Percentiles rank a stretch among this genome's conserved stretches.
Evolutionary conservation across 2,113 vertebrate species (phyloP).

Genomic region (Phylloscopus trochiloides): DNA sequence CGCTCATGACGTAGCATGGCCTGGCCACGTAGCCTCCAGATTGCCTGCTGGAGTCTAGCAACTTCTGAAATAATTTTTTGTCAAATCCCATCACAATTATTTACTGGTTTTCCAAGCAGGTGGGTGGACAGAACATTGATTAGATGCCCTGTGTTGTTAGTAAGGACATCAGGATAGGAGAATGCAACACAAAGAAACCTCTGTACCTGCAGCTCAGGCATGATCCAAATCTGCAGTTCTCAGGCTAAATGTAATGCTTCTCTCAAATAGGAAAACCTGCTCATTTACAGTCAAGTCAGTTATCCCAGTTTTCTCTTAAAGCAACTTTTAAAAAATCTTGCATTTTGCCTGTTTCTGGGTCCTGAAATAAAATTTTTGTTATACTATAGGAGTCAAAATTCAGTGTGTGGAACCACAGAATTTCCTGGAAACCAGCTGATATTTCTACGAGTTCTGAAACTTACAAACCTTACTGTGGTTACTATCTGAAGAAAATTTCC

Average conservation of each 20-base stretch:
- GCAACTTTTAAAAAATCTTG: background rate
- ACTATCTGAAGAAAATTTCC: background rate
- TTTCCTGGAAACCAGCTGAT: background rate
- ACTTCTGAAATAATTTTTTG: background rate
- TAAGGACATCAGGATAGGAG: background rate
- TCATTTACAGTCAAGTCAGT: background rate
- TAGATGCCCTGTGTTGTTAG: background rate
- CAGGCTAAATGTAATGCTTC: background rate
- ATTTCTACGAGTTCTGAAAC: background rate
- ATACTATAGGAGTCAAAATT: background rate
- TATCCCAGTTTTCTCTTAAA: background rate
- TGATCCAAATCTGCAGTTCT: background rate
- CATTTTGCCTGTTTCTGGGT: background rate
- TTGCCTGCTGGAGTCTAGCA: background rate
- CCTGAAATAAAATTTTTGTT: background rate
- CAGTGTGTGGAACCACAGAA: background rate
- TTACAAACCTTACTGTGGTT: background rate
- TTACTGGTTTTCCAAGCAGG: background rate
- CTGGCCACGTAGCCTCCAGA: background rate
- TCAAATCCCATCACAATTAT: background rate
- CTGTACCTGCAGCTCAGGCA: background rate
- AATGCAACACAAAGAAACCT: background rate
- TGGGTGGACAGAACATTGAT: background rate
- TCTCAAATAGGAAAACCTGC: background rate
- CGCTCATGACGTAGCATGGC: fast-evolving